Percentiles rank a stretch among this genome's conserved stretches.
phyloP scores from a whole-genome alignment of 2,888 invertebrate species.

The Clistopyga incitator region DNA sequence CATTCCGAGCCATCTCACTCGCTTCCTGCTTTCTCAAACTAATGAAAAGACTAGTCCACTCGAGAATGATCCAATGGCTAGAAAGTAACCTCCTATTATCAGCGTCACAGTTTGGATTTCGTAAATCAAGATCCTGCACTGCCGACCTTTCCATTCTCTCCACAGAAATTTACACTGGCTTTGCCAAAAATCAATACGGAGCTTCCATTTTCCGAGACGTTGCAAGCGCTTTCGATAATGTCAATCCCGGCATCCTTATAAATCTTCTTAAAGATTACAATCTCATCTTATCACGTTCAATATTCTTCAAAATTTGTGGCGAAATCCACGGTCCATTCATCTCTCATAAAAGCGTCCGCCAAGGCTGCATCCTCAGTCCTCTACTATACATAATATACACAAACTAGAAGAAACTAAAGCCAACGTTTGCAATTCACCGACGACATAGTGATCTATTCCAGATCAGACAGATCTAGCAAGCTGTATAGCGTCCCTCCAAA shows the following conservation, averaged over 20 bases:
- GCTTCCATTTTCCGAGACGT: slow-evolving; percentile 34
- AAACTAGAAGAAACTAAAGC: too few relatives aligned
- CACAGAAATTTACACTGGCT: slow-evolving; percentile 31
- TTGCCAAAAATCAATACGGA: background rate
- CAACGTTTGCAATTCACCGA: slow-evolving; percentile 39
- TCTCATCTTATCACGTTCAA: background rate
- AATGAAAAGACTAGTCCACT: slow-evolving; percentile 9
- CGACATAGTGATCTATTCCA: slow-evolving; percentile 8
- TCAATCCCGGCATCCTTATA: slow-evolving; percentile 10
- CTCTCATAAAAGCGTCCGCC: too few relatives aligned
- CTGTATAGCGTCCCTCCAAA: background rate
- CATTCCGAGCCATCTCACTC: slow-evolving; percentile 48
- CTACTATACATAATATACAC: slow-evolving; percentile 37
- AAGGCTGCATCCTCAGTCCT: too few relatives aligned
- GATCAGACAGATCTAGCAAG: background rate
- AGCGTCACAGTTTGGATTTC: slow-evolving; percentile 24
- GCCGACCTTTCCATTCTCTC: slow-evolving; percentile 33
- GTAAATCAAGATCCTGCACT: slow-evolving; percentile 14
- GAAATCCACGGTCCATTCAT: background rate
- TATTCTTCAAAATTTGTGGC: slow-evolving; percentile 21
- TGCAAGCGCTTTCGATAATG: slow-evolving; percentile 48
- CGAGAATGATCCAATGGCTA: slow-evolving; percentile 22
- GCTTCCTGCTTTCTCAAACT: slow-evolving; percentile 52
- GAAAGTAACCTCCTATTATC: background rate
- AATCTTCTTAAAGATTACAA: background rate